A percentile compares a stretch with the other conserved stretches of the same genome.
These are phyloP conservation scores for Cyanoderma ruficeps DNA, from an alignment of 2,113 vertebrate species.

Conservation along the genomic window DNA sequence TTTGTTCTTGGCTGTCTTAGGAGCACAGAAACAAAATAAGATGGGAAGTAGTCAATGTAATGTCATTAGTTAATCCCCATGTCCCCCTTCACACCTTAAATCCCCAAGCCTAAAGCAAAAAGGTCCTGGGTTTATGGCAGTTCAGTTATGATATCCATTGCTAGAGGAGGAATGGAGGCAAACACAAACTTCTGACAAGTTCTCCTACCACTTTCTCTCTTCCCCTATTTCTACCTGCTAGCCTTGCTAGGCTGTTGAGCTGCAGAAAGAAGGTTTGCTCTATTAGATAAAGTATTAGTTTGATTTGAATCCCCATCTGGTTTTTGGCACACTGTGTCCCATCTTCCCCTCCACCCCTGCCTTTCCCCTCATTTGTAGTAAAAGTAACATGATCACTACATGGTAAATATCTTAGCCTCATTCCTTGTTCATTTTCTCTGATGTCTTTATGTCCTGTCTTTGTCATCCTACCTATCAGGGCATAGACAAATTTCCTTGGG, in stretches of 20 bases:
- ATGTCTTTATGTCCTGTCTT: not conserved
- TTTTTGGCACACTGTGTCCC: fast-evolving
- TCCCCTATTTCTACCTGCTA: not conserved
- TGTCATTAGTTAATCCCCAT: not conserved
- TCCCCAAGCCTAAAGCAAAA: not conserved
- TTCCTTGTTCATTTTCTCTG: not conserved
- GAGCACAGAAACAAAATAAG: not conserved
- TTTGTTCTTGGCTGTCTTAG: not conserved
- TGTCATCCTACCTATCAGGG: not conserved
- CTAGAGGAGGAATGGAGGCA: not conserved
- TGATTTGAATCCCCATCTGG: not conserved
- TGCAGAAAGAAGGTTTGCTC: not conserved
- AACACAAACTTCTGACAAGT: not conserved
- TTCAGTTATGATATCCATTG: not conserved
- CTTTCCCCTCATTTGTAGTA: not conserved
- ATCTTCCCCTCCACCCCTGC: not conserved
- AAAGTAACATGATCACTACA: not conserved
- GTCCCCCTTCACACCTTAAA: not conserved
- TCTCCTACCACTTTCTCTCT: not conserved
- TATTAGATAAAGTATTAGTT: not conserved
- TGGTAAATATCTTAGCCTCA: not conserved
- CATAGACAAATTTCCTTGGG: not conserved
- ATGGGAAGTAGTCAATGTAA: not conserved
- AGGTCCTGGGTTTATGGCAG: not conserved
- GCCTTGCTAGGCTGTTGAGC: not conserved